Base-by-base conservation (phyloP, 2,888 invertebrate genomes). In the Eudemis profundana region DNA sequence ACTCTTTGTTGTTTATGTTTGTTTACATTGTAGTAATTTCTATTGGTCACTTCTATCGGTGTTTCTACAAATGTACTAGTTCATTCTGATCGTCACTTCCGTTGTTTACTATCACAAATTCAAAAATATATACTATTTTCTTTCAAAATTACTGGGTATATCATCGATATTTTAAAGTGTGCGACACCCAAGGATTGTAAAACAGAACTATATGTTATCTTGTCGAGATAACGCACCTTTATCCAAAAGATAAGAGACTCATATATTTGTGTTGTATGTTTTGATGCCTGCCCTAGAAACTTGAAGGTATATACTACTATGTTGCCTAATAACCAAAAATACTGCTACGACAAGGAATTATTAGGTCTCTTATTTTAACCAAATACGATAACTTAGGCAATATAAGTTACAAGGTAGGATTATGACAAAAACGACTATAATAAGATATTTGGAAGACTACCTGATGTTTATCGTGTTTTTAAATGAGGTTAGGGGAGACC, bases 211-310 rank as follows among this genome's bases (percentile, higher is more conserved):
- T 68, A 72, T 76, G 74, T 76, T 65, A 59, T 65, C 65, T 44
- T 47, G 65, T 38, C 59, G 42, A 64, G 65, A 65, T 65, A 65
- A 53, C 51, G 19, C 44, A 51, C 64, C 64, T 77, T 75, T 67
- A 68, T 72, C 71, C 67, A 44, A 68, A 68, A 81, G 87, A 87
- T 87, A 86, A 84, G 74, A 59, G 17, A 46, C 40, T 49, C 15
- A 57, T 57, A 54, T 65, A 56, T 68, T 59, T 53, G 38, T 47
- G 53, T 67, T 65, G 71, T 70, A 49, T 64, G 63, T 70, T 70
- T 66, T 69, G 68, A 72, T 71, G 69, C 61, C 57, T 67, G 70
- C 36, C 70, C 70, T 72, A 68, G 67, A 70, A 68, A 27, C 56
- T 70, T 57, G 50, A 56, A 56, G 61, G 68, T 61, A 27, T 69